Evolutionary conservation across 2,113 vertebrate genomes (phyloP).

Genomic region (Tachycineta bicolor): DNA sequence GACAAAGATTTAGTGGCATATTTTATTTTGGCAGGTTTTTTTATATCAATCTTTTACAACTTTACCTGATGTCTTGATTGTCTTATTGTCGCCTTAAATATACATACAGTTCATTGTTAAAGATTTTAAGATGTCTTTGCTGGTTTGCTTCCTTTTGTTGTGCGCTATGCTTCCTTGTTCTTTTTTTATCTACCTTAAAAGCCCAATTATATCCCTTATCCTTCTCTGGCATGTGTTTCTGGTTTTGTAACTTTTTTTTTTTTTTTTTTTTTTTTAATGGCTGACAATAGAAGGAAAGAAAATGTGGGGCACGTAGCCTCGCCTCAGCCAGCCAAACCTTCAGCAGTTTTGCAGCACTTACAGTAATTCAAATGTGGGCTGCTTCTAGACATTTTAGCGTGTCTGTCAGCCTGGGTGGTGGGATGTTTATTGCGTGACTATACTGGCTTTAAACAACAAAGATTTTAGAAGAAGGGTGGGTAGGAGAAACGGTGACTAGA

Average conservation of each 20-base stretch:
- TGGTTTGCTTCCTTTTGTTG: constrained; percentile 55
- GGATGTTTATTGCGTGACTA: not conserved
- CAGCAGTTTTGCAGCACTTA: not conserved
- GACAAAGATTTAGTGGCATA: not conserved
- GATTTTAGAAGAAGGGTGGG: not conserved
- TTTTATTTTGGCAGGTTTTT: not conserved
- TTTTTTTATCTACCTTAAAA: constrained; percentile 44
- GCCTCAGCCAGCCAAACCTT: not conserved
- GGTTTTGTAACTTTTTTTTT: not conserved
- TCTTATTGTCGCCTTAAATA: not conserved
- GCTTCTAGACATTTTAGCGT: not conserved
- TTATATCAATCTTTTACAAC: not conserved
- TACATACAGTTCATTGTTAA: not conserved
- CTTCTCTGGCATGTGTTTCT: constrained; percentile 34
- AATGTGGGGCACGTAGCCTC: not conserved
- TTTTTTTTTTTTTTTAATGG: not conserved
- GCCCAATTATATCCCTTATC: constrained; percentile 20
- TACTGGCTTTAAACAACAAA: not conserved
- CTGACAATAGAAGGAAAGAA: constrained; percentile 64
- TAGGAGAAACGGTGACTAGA: not conserved
- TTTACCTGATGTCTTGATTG: not conserved
- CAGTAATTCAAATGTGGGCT: not conserved
- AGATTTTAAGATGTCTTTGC: not conserved
- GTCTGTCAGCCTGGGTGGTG: constrained; percentile 10
- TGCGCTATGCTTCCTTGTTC: constrained; percentile 31